Evolutionary conservation across 1,140 invertebrate genomes (phyloP).

Genomic region (Drosophila sechellia): DNA sequence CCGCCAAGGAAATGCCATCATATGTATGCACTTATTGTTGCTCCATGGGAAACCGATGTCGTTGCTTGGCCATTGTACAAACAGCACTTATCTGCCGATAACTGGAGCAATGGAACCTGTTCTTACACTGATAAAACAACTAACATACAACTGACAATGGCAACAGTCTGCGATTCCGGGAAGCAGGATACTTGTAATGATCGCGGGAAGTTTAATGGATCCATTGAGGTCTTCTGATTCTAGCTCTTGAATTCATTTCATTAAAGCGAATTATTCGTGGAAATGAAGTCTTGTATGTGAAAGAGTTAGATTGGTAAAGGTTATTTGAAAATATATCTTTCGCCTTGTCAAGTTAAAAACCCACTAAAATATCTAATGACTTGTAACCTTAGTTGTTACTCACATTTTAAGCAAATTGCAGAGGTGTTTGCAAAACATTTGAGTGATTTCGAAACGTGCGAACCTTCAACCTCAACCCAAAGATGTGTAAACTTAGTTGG

Average conservation of each 20-base stretch:
- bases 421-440: background rate
- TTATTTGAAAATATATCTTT: background rate
- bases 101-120: constrained; percentile 44
- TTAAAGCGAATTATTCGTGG: no score
- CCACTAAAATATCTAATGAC: constrained; percentile 1
- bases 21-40: background rate
- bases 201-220: constrained; percentile 14
- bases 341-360: no score
- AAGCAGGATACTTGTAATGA: constrained; percentile 30
- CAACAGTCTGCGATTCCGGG: constrained; percentile 21
- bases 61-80: background rate
- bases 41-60: constrained; percentile 2
- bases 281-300: no score
- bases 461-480: constrained; percentile 11
- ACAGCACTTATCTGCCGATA: constrained; percentile 33
- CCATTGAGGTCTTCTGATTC: constrained; percentile 15
- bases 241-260: background rate
- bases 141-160: constrained; percentile 10
- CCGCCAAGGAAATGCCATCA: constrained; percentile 24
- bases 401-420: background rate
- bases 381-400: background rate
- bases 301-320: background rate
- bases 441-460: background rate
- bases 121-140: constrained; percentile 26
- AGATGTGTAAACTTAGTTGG: background rate